Evolutionary conservation across 2,113 vertebrate genomes (phyloP).

Genomic region (Chionodraco myersi): DNA sequence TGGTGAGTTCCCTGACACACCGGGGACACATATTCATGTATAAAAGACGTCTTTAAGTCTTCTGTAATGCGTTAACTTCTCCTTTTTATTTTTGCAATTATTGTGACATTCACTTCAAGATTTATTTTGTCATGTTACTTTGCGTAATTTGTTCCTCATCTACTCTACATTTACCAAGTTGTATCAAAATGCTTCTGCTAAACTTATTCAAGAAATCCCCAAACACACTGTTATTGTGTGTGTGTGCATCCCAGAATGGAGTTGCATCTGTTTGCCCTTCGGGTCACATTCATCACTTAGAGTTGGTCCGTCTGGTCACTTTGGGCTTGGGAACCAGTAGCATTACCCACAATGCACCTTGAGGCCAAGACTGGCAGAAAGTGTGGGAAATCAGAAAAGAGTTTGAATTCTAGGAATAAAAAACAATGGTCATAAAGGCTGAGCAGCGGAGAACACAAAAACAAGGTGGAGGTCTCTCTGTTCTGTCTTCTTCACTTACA

Average conservation of each 20-base stretch:
- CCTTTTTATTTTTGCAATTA: too few species aligned
- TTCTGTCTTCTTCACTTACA: neutral
- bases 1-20: too few species aligned
- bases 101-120: neutral
- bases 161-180: neutral
- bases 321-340: conserved; percentile 63
- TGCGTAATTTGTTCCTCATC: neutral
- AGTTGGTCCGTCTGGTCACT: conserved; percentile 22
- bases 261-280: conserved; percentile 60
- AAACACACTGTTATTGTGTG: neutral
- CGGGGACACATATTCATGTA: too few species aligned
- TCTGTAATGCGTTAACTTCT: too few species aligned
- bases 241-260: conserved; percentile 24
- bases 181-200: neutral
- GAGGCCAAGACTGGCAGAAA: conserved; percentile 35
- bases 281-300: conserved; percentile 57
- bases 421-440: conserved; percentile 3
- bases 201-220: neutral
- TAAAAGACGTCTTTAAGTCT: too few species aligned
- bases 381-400: conserved; percentile 49
- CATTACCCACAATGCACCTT: conserved; percentile 68
- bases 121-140: too few species aligned
- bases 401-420: conserved; percentile 15
- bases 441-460: neutral
- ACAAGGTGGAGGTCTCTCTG: neutral